Percentiles rank a stretch among this genome's conserved stretches.
These are phyloP conservation scores for Heterochromis multidens DNA, from an alignment of 2,113 vertebrate species.

Conservation along the genomic window DNA sequence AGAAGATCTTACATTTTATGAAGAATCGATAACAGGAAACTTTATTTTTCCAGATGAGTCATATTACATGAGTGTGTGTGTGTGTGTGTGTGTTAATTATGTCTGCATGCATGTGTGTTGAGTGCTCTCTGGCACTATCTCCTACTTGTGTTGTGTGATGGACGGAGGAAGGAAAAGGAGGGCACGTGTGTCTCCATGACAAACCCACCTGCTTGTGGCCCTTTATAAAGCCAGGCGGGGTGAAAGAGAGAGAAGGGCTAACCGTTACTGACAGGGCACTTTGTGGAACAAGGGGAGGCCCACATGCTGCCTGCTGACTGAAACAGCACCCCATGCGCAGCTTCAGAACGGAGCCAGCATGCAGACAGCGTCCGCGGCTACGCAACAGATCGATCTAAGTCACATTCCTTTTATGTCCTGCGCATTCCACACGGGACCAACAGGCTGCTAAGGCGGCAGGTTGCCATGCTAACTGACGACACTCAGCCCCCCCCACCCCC, in stretches of 20 bases:
- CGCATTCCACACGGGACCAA: conserved; percentile 55
- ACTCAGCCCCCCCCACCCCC: conserved; percentile 31
- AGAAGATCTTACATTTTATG: neutral
- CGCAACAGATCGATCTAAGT: neutral
- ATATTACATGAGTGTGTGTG: neutral
- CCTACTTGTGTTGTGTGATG: conserved; percentile 50
- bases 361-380: conserved; percentile 64
- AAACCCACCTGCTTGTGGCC: conserved; percentile 80
- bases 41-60: neutral
- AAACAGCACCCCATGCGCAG: conserved; percentile 69
- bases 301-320: conserved; percentile 73
- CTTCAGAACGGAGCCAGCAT: conserved; percentile 58
- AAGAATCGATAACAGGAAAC: neutral
- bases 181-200: conserved; percentile 63
- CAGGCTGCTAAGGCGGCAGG: conserved; percentile 50
- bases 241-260: conserved; percentile 79
- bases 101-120: neutral
- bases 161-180: conserved; percentile 51
- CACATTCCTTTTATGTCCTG: conserved; percentile 23
- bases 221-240: conserved; percentile 76
- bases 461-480: conserved; percentile 76
- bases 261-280: conserved; percentile 76
- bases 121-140: conserved; percentile 15
- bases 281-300: conserved; percentile 54
- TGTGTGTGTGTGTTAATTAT: neutral